These are phyloP conservation scores for Solenopsis invicta DNA, from an alignment of 1,140 invertebrate genomes.

Conservation along the genomic window DNA sequence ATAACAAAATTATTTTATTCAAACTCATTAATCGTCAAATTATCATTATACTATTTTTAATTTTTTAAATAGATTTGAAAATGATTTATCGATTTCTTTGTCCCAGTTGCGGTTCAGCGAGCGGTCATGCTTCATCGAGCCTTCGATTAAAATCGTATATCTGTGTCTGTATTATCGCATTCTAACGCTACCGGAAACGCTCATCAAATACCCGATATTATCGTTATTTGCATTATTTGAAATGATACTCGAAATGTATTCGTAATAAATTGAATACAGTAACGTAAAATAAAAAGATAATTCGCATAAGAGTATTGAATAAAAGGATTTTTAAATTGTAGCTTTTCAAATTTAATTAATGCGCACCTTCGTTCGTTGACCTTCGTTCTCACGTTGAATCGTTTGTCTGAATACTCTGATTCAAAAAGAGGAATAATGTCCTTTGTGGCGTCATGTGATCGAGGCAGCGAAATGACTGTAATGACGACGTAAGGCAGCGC, in stretches of 20 bases:
- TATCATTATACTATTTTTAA: neutral
- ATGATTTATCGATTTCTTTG: constrained; percentile 16
- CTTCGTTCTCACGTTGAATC: constrained; percentile 7
- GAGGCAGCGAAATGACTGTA: neutral
- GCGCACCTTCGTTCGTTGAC: neutral
- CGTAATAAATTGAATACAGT: neutral
- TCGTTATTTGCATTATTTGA: neutral
- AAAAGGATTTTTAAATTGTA: neutral
- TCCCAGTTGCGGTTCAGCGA: neutral
- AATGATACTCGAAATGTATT: neutral
- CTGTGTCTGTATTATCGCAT: neutral
- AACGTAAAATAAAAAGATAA: neutral
- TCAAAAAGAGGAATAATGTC: neutral
- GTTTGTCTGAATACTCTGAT: neutral
- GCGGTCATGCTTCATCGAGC: constrained; percentile 55
- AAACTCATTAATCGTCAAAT: neutral
- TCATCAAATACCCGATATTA: neutral
- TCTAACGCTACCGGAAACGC: constrained; percentile 17
- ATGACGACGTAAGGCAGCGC: neutral
- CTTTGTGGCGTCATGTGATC: neutral
- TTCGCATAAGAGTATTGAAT: neutral
- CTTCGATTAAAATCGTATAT: constrained; percentile 26
- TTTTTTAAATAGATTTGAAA: neutral
- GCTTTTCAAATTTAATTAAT: neutral
- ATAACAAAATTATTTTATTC: constrained; percentile 13